phyloP scores from a whole-genome alignment of 2,797 vertebrate species.

The Pampus argenteus region DNA sequence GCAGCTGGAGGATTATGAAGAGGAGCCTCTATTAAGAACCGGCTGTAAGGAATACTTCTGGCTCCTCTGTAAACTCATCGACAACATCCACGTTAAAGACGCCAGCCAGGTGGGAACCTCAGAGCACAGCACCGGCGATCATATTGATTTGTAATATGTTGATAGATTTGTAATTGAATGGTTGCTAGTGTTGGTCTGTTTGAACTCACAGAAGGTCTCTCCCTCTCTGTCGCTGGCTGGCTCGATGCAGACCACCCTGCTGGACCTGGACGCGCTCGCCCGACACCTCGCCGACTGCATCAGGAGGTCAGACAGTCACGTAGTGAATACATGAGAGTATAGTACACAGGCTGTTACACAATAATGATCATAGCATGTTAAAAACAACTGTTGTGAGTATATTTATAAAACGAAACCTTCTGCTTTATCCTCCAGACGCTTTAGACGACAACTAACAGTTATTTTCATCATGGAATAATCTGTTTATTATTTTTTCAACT shows the following conservation, averaged over 20 bases:
- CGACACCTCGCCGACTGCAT: conserved; percentile 98
- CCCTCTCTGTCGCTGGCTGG: conserved; percentile 77
- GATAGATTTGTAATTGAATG: conserved; percentile 16
- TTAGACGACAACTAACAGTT: no score
- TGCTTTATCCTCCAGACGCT: no score
- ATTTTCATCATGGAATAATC: no score
- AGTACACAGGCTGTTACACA: no score
- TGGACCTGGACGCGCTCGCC: conserved; percentile 96
- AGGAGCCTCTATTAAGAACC: conserved; percentile 92
- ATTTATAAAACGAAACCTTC: no score
- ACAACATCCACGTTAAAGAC: conserved; percentile 99
- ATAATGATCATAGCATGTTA: no score
- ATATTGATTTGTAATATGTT: not conserved
- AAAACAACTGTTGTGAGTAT: no score
- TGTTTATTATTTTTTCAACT: no score
- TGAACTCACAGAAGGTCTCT: conserved; percentile 82
- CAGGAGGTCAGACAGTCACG: conserved; percentile 87
- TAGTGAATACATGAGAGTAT: not conserved
- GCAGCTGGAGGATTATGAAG: conserved; percentile 96
- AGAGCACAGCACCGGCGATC: fast-evolving
- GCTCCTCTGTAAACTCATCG: conserved; percentile 98
- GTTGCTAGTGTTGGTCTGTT: conserved; percentile 73
- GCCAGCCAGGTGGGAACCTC: conserved; percentile 90
- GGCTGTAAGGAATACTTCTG: conserved; percentile 99
- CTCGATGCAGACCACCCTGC: conserved; percentile 91